A percentile compares a stretch with the other conserved stretches of the same genome.
phyloP scores from a whole-genome alignment of 2,113 vertebrate genomes.

The Poeciliopsis turrubarensis region DNA sequence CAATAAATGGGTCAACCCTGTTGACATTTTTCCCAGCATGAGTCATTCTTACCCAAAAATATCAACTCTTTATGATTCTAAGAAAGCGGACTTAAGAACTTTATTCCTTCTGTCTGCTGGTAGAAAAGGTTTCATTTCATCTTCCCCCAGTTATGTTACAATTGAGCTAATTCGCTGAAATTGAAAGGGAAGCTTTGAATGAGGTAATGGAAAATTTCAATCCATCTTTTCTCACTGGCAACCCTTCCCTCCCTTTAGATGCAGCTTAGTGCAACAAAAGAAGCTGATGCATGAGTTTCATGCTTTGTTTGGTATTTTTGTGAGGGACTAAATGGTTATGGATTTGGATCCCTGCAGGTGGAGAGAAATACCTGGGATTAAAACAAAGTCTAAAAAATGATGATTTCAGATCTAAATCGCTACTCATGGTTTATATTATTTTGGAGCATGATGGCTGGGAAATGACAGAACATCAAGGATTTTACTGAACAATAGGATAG shows the following conservation, averaged over 20 bases:
- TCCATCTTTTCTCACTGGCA: conserved; percentile 70
- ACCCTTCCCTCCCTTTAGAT: conserved; percentile 58
- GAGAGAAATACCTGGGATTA: conserved; percentile 37
- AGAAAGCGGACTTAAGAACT: conserved; percentile 59
- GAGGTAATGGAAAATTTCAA: conserved; percentile 76
- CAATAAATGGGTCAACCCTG: conserved; percentile 72
- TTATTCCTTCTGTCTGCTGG: conserved; percentile 48
- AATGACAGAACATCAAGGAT: no score
- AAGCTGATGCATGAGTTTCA: conserved; percentile 54
- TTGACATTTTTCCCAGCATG: conserved; percentile 72
- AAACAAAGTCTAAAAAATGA: conserved; percentile 21
- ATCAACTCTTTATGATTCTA: conserved; percentile 44
- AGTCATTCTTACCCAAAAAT: conserved; percentile 60
- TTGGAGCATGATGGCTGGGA: neutral
- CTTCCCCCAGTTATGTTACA: conserved; percentile 47
- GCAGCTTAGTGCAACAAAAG: conserved; percentile 77
- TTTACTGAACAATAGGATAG: neutral
- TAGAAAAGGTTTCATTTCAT: conserved; percentile 48
- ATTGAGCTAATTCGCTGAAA: conserved; percentile 56
- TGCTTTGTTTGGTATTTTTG: conserved; percentile 65
- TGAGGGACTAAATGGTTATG: conserved; percentile 39
- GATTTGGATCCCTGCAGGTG: conserved; percentile 32
- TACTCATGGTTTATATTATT: neutral
- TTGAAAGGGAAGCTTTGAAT: conserved; percentile 70
- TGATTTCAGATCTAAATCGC: conserved; percentile 4